Evolutionary conservation across 2,113 vertebrate species (phyloP).

Genomic region (Saiga tatarica): DNA sequence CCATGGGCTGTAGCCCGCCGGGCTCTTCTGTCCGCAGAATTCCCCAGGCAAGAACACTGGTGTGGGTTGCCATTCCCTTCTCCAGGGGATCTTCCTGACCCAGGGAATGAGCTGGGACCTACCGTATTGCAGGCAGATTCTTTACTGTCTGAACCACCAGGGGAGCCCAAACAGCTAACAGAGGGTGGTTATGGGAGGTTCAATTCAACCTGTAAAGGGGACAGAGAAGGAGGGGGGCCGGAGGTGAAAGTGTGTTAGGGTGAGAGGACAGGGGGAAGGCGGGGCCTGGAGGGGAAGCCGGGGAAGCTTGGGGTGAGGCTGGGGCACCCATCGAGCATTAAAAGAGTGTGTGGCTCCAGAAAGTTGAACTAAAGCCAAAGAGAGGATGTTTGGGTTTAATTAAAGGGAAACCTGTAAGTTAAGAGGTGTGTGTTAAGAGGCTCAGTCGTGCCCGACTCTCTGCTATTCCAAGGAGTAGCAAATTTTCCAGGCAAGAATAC

Average conservation of each 20-base stretch:
- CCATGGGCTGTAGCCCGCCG: fast-evolving
- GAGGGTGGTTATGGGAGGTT: background rate
- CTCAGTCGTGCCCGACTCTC: fast-evolving
- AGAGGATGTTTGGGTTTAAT: background rate
- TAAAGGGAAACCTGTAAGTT: background rate
- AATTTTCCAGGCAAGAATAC: background rate
- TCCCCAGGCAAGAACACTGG: background rate
- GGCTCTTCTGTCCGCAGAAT: background rate
- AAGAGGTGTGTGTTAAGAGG: background rate
- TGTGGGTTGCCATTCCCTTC: background rate
- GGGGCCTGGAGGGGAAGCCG: background rate
- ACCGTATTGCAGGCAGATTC: background rate
- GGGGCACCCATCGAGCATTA: background rate
- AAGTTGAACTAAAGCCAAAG: background rate
- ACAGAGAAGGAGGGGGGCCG: fast-evolving
- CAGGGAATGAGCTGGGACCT: background rate
- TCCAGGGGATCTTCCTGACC: background rate
- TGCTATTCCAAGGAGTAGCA: background rate
- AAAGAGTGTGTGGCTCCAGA: background rate
- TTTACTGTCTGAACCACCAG: background rate
- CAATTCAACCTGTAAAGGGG: background rate
- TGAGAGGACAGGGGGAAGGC: background rate
- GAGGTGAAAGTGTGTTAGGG: too few relatives aligned
- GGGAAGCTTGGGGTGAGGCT: background rate
- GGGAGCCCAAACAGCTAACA: background rate